Conservation (phyloP, 2,113 vertebrate species). For the Nothoprocta perdicaria region DNA sequence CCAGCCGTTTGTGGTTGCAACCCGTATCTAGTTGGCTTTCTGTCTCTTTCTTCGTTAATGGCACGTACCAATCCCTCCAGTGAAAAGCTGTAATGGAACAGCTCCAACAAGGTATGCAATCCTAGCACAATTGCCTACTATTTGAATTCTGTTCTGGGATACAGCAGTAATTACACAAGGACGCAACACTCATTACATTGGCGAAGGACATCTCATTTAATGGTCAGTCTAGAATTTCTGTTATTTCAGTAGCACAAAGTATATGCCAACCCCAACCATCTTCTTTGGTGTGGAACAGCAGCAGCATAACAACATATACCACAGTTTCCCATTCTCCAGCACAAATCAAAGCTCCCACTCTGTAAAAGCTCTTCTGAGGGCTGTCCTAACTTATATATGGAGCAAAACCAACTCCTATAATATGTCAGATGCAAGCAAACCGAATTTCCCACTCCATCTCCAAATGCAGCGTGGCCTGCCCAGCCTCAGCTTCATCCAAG, state of each 20-base stretch:
- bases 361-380: background rate
- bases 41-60: background rate
- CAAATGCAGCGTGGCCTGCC: background rate
- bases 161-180: background rate
- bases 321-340: background rate
- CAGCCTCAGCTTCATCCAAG: background rate
- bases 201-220: background rate
- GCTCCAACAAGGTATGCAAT: accelerated
- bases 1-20: background rate
- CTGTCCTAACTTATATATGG: background rate
- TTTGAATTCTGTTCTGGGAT: background rate
- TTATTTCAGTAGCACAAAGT: background rate
- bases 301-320: background rate
- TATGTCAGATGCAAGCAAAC: background rate
- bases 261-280: background rate
- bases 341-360: background rate
- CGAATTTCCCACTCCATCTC: background rate
- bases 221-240: accelerated
- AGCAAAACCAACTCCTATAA: background rate
- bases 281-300: background rate
- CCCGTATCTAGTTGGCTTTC: background rate
- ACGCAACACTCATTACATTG: background rate
- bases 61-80: background rate
- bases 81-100: background rate
- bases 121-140: background rate